A percentile compares a stretch with the other conserved stretches of the same genome.
Evolutionary conservation across 2,888 invertebrate genomes (phyloP).

Genomic region (Diaperis boleti): DNA sequence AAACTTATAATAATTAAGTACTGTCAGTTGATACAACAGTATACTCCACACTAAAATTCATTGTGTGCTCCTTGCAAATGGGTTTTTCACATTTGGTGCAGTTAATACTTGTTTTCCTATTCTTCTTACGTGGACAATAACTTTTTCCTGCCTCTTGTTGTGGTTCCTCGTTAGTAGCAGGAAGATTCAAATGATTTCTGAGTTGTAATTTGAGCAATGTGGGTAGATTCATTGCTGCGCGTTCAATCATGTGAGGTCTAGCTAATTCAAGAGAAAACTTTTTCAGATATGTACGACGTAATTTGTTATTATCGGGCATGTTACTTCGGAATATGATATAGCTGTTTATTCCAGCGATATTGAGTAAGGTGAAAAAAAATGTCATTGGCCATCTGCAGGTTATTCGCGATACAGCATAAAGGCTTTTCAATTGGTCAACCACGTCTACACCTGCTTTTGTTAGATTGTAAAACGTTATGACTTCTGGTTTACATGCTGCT

Average conservation of each 20-base stretch:
- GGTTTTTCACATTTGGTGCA: background rate
- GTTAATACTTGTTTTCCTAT: background rate
- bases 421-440: too few species aligned
- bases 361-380: too few species aligned
- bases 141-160: background rate
- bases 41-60: background rate
- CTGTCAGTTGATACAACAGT: too few species aligned
- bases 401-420: too few species aligned
- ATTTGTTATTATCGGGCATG: background rate
- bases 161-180: background rate
- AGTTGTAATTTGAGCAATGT: background rate
- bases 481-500: slow-evolving; percentile 2
- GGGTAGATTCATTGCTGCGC: background rate
- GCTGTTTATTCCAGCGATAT: too few species aligned
- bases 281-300: background rate
- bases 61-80: slow-evolving; percentile 1
- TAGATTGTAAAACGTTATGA: too few species aligned
- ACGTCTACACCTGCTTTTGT: too few species aligned
- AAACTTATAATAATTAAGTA: too few species aligned
- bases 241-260: background rate
- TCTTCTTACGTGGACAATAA: slow-evolving; percentile 1
- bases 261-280: background rate
- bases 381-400: too few species aligned
- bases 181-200: background rate
- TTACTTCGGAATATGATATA: background rate